Conservation (phyloP, 2,888 invertebrate species). For the Athripsodes cinereus region DNA sequence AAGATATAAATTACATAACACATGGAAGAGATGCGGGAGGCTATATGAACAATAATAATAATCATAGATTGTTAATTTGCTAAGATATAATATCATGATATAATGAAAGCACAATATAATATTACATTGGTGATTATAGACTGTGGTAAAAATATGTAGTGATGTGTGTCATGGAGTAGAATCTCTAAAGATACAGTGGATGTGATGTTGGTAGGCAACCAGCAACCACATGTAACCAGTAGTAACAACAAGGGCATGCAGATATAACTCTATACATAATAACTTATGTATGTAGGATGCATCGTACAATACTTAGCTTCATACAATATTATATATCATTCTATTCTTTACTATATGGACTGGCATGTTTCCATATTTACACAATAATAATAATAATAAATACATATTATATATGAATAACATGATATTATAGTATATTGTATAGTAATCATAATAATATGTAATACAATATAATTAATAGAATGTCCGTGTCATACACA, state of each 20-base stretch:
- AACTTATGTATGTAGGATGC: constrained; percentile 3
- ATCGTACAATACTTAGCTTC: constrained; percentile 7
- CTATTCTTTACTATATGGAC: constrained; percentile 7
- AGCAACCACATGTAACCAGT: no score
- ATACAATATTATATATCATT: constrained; percentile 8
- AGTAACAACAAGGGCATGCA: no score
- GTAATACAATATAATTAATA: constrained; percentile 17
- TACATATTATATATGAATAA: background rate
- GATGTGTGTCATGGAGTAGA: no score
- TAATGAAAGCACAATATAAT: no score
- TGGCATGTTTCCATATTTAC: constrained; percentile 13
- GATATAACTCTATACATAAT: background rate
- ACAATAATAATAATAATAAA: background rate
- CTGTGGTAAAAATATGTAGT: no score
- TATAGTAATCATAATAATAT: background rate
- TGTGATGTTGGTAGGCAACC: no score
- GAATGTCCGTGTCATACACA: constrained; percentile 3
- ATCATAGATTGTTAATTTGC: background rate
- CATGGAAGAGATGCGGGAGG: no score
- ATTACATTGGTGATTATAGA: no score
- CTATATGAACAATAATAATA: no score
- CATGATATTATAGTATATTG: background rate
- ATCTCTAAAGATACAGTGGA: no score
- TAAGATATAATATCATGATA: no score
- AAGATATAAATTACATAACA: no score